Evolutionary conservation across 2,888 invertebrate species (phyloP), one percentile per base, ranked within the genome.

Genomic region (Himalopsyche kuldschensis): DNA sequence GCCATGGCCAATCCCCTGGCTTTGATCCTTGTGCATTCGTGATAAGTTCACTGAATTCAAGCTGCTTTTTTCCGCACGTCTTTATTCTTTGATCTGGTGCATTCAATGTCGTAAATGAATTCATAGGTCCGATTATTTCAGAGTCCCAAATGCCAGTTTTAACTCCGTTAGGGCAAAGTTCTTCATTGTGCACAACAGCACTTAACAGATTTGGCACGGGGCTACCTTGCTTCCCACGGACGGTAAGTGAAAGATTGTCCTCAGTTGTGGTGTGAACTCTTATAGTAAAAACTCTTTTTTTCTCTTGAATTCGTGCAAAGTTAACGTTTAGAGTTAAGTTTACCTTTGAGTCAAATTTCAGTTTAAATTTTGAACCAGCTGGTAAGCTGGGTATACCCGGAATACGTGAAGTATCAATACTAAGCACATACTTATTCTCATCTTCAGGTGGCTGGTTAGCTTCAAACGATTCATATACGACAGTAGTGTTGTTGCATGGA

Each of bases 1-100:
- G 90, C 90, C 90, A 91, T 0, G 90, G 90, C 90, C 90, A 91
- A 84, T 90, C 90, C 0, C 90, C 90, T 11, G 89, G 88, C 76
- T 89, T 89, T 0, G 89, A 88, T 0, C 87, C 85, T 4, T 85
- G 84, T 0, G 90, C 90, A 30, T 88, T 88, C 0, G 89, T 88
- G 31, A 91, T 90, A 11, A 90, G 85, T 55, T 87, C 89, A 0
- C 88, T 88, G 47, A 89, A 88, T 0, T 86, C 84, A 0, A 90
- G 85, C 84, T 89, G 88, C 0, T 89, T 88, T 83, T 88, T 87
- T 0, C 90, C 90, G 84, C 90, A 90, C 0, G 86, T 82, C 10
- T 48, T 27, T 69, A 30, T 4, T 27, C 15, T 69, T 69, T 30
- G 27, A 4, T 20, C 27, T 11, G 20, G 1, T 4, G 0, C 30